Percentiles rank a stretch among this genome's conserved stretches.
These are phyloP conservation scores for Xestia xanthographa DNA, from an alignment of 2,888 invertebrate species.

Conservation along the genomic window DNA sequence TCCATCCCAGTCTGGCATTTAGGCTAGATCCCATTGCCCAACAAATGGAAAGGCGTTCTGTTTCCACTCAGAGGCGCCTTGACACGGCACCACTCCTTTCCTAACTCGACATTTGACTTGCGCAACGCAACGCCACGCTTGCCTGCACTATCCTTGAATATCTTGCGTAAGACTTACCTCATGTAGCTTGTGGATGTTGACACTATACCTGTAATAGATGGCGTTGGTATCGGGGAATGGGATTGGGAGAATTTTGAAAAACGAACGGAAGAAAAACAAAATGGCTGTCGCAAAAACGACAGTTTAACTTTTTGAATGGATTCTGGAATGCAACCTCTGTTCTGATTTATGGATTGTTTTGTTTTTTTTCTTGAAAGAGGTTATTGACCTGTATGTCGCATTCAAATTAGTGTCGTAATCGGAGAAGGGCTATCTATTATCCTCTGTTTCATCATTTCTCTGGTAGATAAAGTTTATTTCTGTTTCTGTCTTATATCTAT, in stretches of 20 bases:
- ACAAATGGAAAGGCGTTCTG: constrained; percentile 81
- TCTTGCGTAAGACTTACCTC: constrained; percentile 74
- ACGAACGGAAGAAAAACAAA: constrained; percentile 20
- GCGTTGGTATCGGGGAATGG: constrained; percentile 44
- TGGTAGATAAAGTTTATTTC: background rate
- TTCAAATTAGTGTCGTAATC: background rate
- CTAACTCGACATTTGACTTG: constrained; percentile 85
- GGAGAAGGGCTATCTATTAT: background rate
- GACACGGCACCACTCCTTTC: constrained; percentile 84
- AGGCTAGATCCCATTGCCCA: constrained; percentile 81
- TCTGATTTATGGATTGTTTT: no score
- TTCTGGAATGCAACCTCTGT: background rate
- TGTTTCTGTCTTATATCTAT: no score
- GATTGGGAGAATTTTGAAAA: constrained; percentile 32
- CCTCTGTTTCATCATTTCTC: background rate
- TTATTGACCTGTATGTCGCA: constrained; percentile 24
- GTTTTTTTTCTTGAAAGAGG: constrained; percentile 8
- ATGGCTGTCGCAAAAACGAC: background rate
- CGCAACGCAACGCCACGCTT: constrained; percentile 71
- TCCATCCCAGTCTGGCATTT: constrained; percentile 72
- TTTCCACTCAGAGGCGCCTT: constrained; percentile 74
- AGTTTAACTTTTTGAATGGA: background rate
- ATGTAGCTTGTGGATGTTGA: constrained; percentile 55
- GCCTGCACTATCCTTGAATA: constrained; percentile 73
- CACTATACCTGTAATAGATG: constrained; percentile 59